A percentile compares a stretch with the other conserved stretches of the same genome.
These are phyloP conservation scores for Timema podura DNA, from an alignment of 2,888 invertebrate genomes.

Conservation along the genomic window DNA sequence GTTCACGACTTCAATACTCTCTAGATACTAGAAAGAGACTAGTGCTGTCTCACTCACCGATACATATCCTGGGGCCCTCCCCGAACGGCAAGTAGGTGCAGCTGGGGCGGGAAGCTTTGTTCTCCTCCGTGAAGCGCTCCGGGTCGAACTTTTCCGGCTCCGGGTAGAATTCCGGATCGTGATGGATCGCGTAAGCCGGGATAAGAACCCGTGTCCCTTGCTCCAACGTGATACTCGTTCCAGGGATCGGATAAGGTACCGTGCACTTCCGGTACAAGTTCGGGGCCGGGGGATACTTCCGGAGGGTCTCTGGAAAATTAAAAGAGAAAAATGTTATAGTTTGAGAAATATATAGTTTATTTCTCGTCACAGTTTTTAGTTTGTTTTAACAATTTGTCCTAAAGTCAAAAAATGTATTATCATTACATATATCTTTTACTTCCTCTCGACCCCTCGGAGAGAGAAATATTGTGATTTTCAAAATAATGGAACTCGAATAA, in stretches of 20 bases:
- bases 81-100: conserved; percentile 29
- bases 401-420: too few species aligned
- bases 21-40: too few species aligned
- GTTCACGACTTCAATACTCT: too few species aligned
- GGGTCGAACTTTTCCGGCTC: conserved; percentile 39
- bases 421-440: too few species aligned
- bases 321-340: too few species aligned
- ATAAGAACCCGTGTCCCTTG: conserved; percentile 34
- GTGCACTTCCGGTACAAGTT: conserved; percentile 13
- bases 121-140: conserved; percentile 36
- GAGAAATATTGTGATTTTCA: too few species aligned
- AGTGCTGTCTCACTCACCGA: conserved; percentile 18
- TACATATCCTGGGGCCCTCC: conserved; percentile 26
- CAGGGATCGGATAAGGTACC: conserved; percentile 10
- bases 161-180: conserved; percentile 35
- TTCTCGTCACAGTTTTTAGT: too few species aligned
- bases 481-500: too few species aligned
- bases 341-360: too few species aligned
- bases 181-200: conserved; percentile 35
- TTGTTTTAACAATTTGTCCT: too few species aligned
- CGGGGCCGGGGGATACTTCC: conserved; percentile 20
- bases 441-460: too few species aligned
- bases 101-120: conserved; percentile 30
- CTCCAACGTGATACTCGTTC: not conserved
- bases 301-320: conserved; percentile 18